Conservation (phyloP, 92 coral and sea anemone genomes). For the Pocillopora meandrina region DNA sequence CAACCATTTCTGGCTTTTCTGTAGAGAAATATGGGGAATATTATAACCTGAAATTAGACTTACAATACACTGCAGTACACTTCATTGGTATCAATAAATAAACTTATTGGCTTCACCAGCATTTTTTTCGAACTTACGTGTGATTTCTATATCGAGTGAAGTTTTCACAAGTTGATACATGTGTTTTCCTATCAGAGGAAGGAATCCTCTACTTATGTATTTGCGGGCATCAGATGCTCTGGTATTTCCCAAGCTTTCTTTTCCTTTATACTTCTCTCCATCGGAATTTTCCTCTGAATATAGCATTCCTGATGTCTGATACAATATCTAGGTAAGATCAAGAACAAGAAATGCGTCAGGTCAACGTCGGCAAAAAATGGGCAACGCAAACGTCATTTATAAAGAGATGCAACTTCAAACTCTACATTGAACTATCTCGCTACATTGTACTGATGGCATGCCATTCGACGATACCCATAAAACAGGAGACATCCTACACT, state of each 20-base stretch:
- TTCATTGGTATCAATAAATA: too few relatives aligned
- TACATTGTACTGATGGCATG: too few relatives aligned
- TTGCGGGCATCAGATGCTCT: conserved; percentile 43
- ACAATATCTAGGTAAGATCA: conserved; percentile 27
- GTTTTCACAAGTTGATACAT: conserved; percentile 55
- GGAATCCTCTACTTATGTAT: conserved; percentile 62
- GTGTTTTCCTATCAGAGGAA: conserved; percentile 62
- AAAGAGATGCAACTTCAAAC: too few relatives aligned
- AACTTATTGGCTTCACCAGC: background rate
- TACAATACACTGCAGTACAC: too few relatives aligned
- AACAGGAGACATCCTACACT: too few relatives aligned
- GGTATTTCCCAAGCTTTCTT: conserved; percentile 49
- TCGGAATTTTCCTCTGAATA: conserved; percentile 51
- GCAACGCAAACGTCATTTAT: too few relatives aligned
- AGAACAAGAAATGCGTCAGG: background rate
- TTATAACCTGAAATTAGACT: too few relatives aligned
- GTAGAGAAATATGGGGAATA: too few relatives aligned
- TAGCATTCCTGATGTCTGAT: conserved; percentile 52
- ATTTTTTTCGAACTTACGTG: conserved; percentile 28
- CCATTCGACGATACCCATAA: too few relatives aligned
- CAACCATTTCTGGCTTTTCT: conserved; percentile 68
- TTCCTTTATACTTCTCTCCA: conserved; percentile 41
- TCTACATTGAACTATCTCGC: too few relatives aligned
- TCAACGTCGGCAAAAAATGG: too few relatives aligned
- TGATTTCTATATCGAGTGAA: conserved; percentile 33